phyloP scores from a whole-genome alignment of 1,140 invertebrate genomes.

The Trissolcus basalis region DNA sequence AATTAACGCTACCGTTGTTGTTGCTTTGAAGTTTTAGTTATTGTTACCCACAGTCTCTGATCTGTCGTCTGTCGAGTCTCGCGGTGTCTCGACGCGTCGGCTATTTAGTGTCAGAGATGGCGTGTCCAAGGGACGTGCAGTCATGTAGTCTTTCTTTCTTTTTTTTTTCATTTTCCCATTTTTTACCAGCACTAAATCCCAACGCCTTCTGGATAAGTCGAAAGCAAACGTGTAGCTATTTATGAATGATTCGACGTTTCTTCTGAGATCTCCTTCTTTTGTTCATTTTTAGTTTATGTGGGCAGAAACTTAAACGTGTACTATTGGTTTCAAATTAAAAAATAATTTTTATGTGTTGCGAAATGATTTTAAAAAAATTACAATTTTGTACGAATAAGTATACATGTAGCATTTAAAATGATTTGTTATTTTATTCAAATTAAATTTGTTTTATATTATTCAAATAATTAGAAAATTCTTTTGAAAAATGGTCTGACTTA shows the following conservation, averaged over 20 bases:
- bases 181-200: constrained; percentile 31
- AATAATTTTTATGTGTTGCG: too few species aligned
- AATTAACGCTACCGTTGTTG: constrained; percentile 9
- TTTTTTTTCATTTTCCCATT: constrained; percentile 7
- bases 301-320: constrained; percentile 8
- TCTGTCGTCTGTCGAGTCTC: constrained; percentile 18
- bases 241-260: constrained; percentile 62
- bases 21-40: constrained; percentile 13
- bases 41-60: constrained; percentile 33
- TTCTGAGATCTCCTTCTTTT: constrained; percentile 21
- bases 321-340: too few species aligned
- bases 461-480: too few species aligned
- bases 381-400: too few species aligned
- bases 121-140: constrained; percentile 47
- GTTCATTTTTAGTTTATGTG: constrained; percentile 11
- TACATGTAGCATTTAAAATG: too few species aligned
- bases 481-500: too few species aligned
- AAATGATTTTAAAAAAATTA: too few species aligned
- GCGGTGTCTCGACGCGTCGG: not conserved
- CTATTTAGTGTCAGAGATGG: constrained; percentile 47
- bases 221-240: constrained; percentile 64
- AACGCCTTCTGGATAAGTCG: constrained; percentile 35
- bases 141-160: constrained; percentile 46
- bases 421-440: too few species aligned
- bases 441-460: too few species aligned